These are phyloP conservation scores for Eilema sororculum DNA, from an alignment of 2,888 invertebrate species.

Conservation along the genomic window DNA sequence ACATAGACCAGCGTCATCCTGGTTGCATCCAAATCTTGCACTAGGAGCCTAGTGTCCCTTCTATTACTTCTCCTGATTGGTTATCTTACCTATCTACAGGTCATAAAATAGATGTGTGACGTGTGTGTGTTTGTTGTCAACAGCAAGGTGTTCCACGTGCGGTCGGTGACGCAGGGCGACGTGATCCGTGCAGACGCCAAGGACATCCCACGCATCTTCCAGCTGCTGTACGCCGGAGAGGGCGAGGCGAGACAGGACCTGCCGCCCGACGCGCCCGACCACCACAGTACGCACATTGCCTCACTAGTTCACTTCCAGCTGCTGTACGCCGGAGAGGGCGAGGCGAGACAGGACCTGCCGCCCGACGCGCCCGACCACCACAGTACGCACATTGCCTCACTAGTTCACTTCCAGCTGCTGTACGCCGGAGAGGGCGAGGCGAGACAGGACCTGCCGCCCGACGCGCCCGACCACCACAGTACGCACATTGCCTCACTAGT, in stretches of 20 bases:
- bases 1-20: no score
- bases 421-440: conserved; percentile 99
- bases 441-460: conserved; percentile 73
- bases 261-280: conserved; percentile 63
- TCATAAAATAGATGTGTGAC: not conserved
- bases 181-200: conserved; percentile 99
- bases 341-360: conserved; percentile 88
- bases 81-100: no score
- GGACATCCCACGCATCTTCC: conserved; percentile 99
- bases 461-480: conserved; percentile 76
- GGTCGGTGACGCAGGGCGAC: conserved; percentile 99
- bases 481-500: not conserved
- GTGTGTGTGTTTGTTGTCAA: not conserved
- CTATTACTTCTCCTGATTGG: no score
- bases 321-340: conserved; percentile 98
- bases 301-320: conserved; percentile 92
- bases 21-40: no score
- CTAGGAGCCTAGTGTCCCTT: no score
- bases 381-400: conserved; percentile 54
- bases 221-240: conserved; percentile 98
- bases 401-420: conserved; percentile 94
- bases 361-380: conserved; percentile 68
- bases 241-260: conserved; percentile 92
- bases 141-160: conserved; percentile 99
- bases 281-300: conserved; percentile 63